A percentile compares a stretch with the other conserved stretches of the same genome.
These are phyloP conservation scores for Laothoe populi DNA, from an alignment of 2,888 invertebrate species.

Conservation along the genomic window DNA sequence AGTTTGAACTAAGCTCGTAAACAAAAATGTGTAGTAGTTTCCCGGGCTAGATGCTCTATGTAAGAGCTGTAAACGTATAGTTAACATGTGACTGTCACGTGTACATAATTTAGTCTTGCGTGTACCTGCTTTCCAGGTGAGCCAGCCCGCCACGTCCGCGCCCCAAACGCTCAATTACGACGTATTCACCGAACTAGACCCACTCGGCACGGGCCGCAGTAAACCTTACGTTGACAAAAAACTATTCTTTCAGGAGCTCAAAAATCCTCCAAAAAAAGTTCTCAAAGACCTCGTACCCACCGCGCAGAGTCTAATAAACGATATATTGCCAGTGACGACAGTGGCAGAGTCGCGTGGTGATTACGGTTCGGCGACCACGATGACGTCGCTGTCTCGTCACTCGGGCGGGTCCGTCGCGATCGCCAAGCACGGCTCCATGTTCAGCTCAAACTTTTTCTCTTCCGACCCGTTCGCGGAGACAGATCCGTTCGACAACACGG, in stretches of 20 bases:
- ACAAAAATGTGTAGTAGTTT: neutral
- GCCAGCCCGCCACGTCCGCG: conserved; percentile 67
- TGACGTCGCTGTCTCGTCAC: conserved; percentile 78
- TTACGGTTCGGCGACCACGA: conserved; percentile 74
- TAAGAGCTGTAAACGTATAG: conserved; percentile 30
- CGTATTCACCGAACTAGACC: conserved; percentile 97
- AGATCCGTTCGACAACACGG: conserved; percentile 90
- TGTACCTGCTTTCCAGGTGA: conserved; percentile 77
- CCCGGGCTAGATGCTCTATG: neutral
- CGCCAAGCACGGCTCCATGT: conserved; percentile 59
- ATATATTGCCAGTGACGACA: conserved; percentile 61
- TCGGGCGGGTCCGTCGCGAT: conserved; percentile 80
- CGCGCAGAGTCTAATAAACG: conserved; percentile 68
- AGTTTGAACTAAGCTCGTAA: neutral
- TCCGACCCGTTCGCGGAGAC: conserved; percentile 87
- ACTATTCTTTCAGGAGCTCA: conserved; percentile 97
- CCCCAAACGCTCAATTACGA: conserved; percentile 85
- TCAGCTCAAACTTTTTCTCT: conserved; percentile 70
- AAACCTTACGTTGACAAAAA: conserved; percentile 97
- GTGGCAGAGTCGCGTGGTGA: conserved; percentile 61
- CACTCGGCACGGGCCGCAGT: conserved; percentile 95
- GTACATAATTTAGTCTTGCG: conserved; percentile 59
- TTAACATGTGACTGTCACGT: conserved; percentile 41
- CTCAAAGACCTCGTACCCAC: conserved; percentile 91
- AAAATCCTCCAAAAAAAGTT: conserved; percentile 97